Conservation (phyloP, 2,797 vertebrate genomes). For the Melanotaenia parkinsoni region DNA sequence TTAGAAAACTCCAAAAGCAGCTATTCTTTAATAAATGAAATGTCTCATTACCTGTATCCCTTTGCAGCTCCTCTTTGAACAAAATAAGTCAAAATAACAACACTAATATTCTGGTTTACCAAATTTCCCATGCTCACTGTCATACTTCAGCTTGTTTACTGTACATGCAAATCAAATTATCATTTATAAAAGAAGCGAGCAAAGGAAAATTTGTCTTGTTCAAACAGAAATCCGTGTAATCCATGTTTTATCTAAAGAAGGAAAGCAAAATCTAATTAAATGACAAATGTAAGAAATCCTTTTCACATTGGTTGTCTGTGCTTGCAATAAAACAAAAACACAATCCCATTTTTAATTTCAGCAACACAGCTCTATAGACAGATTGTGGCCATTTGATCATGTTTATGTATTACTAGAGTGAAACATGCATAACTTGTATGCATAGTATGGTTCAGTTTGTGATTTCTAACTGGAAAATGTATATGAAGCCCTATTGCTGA, state of each 20-base stretch:
- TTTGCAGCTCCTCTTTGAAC: not conserved
- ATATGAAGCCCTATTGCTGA: not conserved
- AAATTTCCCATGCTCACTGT: not conserved
- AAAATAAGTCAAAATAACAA: not conserved
- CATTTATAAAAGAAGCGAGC: not conserved
- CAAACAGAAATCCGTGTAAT: not conserved
- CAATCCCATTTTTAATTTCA: not conserved
- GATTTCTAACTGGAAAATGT: not conserved
- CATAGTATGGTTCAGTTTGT: not conserved
- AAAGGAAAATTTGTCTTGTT: not conserved
- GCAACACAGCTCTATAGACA: not conserved
- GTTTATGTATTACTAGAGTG: not conserved
- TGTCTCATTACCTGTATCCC: not conserved
- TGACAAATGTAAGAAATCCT: not conserved
- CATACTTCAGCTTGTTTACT: not conserved
- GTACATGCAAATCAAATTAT: not conserved
- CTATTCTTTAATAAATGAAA: not conserved
- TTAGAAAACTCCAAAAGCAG: not conserved
- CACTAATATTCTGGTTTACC: conserved; percentile 1
- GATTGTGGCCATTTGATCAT: not conserved
- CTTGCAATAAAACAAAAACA: not conserved
- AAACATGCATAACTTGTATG: conserved; percentile 7
- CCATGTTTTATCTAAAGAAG: not conserved
- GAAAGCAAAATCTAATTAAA: too few relatives aligned
- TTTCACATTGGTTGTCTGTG: not conserved